phyloP scores from a whole-genome alignment of 2,888 invertebrate species.

The Acrocera orbiculus region DNA sequence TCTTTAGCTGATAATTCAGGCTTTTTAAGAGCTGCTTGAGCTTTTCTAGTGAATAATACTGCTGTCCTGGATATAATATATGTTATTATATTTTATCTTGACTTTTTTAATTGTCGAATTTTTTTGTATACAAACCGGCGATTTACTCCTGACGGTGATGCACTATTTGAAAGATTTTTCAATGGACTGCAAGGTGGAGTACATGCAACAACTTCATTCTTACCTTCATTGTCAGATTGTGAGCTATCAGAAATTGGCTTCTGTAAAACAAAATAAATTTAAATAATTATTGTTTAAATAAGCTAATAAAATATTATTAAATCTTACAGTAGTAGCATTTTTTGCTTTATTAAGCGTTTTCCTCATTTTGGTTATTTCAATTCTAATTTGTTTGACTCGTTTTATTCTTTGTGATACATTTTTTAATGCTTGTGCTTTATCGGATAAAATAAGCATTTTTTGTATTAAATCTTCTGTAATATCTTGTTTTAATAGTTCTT shows the following conservation, averaged over 20 bases:
- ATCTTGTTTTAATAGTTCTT: conserved; percentile 25
- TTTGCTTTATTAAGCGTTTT: conserved; percentile 26
- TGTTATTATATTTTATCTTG: neutral
- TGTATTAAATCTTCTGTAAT: conserved; percentile 25
- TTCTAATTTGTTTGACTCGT: conserved; percentile 38
- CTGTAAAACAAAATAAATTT: neutral
- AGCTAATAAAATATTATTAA: neutral
- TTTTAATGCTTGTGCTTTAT: conserved; percentile 42
- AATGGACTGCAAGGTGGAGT: conserved; percentile 31
- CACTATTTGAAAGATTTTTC: conserved; percentile 26
- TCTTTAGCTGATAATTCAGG: conserved; percentile 17
- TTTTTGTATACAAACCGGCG: conserved; percentile 20
- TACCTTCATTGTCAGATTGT: conserved; percentile 25
- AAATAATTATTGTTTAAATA: neutral
- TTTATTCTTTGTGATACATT: conserved; percentile 40
- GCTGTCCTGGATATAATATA: conserved; percentile 39
- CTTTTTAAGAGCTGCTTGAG: conserved; percentile 37
- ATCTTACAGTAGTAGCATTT: conserved; percentile 19
- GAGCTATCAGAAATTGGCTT: conserved; percentile 21
- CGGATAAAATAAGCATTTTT: conserved; percentile 40
- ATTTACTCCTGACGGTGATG: conserved; percentile 31
- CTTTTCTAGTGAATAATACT: conserved; percentile 60
- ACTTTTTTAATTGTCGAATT: conserved; percentile 1
- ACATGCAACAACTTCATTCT: conserved; percentile 18
- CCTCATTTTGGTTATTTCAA: conserved; percentile 39